phyloP scores from a whole-genome alignment of 2,888 invertebrate genomes.

The Andrena chrysosceles region DNA sequence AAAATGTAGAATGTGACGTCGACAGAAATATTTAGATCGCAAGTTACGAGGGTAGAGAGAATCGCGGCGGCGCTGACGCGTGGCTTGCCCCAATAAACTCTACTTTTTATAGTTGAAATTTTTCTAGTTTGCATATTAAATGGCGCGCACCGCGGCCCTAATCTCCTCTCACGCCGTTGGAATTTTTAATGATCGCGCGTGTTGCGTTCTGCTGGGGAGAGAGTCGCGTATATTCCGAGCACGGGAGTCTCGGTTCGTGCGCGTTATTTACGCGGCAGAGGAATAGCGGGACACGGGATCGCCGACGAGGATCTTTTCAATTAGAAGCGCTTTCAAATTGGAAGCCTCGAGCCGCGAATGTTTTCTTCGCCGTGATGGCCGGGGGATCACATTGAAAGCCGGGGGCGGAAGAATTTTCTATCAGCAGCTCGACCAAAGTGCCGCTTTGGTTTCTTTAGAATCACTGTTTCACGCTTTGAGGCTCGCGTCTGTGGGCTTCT shows the following conservation, averaged over 20 bases:
- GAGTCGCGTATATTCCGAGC: conserved; percentile 15
- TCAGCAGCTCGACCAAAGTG: conserved; percentile 7
- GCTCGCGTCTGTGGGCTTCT: conserved; percentile 12
- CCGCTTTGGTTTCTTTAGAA: conserved; percentile 23
- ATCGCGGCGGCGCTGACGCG: not conserved
- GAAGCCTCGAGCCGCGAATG: not conserved
- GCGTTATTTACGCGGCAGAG: conserved; percentile 26
- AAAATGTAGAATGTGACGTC: not conserved
- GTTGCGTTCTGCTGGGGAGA: not conserved
- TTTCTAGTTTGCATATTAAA: conserved; percentile 56
- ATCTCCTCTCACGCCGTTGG: conserved; percentile 43
- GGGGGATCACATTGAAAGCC: not conserved
- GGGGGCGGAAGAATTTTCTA: conserved; percentile 26
- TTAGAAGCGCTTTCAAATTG: conserved; percentile 29
- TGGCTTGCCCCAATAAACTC: conserved; percentile 32
- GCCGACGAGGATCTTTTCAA: conserved; percentile 37
- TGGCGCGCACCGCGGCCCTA: conserved; percentile 30
- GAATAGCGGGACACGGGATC: conserved; percentile 17
- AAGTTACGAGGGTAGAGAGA: too few relatives aligned
- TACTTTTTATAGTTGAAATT: conserved; percentile 21
- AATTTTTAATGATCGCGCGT: conserved; percentile 53
- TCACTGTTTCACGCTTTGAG: conserved; percentile 24
- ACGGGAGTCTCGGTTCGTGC: too few relatives aligned
- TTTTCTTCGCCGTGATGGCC: not conserved
- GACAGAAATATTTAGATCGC: conserved; percentile 12